Evolutionary conservation across 2,113 vertebrate genomes (phyloP).

Genomic region (Psephotus haematonotus): DNA sequence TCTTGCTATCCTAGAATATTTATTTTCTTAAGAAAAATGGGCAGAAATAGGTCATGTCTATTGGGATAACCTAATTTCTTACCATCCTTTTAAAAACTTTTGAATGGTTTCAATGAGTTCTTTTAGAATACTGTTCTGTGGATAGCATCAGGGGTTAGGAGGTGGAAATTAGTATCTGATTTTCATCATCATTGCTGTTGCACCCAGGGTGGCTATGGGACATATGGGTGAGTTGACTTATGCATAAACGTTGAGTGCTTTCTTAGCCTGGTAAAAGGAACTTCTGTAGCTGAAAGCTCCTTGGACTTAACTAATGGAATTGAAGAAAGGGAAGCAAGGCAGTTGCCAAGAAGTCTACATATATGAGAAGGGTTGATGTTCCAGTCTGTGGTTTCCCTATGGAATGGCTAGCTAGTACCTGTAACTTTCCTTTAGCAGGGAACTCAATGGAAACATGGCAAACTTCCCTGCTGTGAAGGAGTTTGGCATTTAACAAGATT

Average conservation of each 20-base stretch:
- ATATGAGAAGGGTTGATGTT: neutral
- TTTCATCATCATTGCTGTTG: neutral
- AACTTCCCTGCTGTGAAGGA: neutral
- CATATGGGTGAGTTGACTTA: rapidly evolving
- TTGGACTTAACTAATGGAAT: neutral
- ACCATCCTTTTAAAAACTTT: neutral
- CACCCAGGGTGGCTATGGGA: neutral
- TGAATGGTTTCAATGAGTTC: neutral
- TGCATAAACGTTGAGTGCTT: neutral
- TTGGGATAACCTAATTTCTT: neutral
- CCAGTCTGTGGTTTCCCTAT: neutral
- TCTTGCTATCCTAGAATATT: neutral
- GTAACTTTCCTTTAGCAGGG: neutral
- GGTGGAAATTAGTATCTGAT: rapidly evolving
- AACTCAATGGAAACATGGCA: neutral
- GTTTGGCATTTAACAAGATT: neutral
- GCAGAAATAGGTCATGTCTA: neutral
- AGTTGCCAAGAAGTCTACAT: neutral
- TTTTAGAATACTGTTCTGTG: neutral
- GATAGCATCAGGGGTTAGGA: neutral
- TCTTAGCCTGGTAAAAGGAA: neutral
- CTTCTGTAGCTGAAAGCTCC: neutral
- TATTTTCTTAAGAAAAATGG: neutral
- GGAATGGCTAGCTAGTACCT: neutral
- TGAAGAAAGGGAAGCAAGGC: no score